phyloP scores from a whole-genome alignment of 2,888 invertebrate genomes.

The Melinaea menophilus region DNA sequence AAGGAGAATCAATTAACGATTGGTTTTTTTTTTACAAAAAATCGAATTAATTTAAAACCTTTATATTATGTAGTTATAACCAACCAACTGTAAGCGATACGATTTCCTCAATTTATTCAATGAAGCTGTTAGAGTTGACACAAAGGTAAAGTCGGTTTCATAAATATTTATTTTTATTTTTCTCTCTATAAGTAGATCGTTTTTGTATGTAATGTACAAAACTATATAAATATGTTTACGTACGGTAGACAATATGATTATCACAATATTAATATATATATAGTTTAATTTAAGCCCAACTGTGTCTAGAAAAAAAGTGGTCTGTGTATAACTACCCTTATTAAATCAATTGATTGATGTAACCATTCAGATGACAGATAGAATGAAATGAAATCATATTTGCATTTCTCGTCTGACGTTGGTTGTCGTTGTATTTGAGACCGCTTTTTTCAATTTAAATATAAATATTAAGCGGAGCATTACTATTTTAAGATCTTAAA shows the following conservation, averaged over 20 bases:
- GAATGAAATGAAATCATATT: background rate
- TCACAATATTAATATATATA: no score
- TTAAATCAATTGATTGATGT: background rate
- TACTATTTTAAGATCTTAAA: no score
- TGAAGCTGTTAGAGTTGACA: constrained; percentile 13
- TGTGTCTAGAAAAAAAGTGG: no score
- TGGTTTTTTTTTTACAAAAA: no score
- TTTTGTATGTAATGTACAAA: no score
- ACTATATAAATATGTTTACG: no score
- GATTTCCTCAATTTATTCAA: constrained; percentile 21
- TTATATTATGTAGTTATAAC: background rate
- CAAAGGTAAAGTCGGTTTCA: background rate
- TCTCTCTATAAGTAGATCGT: no score
- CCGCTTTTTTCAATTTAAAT: no score
- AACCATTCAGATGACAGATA: background rate
- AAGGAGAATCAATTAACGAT: no score
- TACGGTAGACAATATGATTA: no score
- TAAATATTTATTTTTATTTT: background rate
- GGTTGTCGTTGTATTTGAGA: background rate
- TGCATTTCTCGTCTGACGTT: background rate
- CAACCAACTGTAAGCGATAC: background rate
- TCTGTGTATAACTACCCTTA: constrained; percentile 1
- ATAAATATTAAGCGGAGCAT: no score
- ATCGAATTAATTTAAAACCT: background rate
- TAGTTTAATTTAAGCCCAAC: no score